These are phyloP conservation scores for Rapana venosa DNA, from an alignment of 2,888 invertebrate species.

Conservation along the genomic window DNA sequence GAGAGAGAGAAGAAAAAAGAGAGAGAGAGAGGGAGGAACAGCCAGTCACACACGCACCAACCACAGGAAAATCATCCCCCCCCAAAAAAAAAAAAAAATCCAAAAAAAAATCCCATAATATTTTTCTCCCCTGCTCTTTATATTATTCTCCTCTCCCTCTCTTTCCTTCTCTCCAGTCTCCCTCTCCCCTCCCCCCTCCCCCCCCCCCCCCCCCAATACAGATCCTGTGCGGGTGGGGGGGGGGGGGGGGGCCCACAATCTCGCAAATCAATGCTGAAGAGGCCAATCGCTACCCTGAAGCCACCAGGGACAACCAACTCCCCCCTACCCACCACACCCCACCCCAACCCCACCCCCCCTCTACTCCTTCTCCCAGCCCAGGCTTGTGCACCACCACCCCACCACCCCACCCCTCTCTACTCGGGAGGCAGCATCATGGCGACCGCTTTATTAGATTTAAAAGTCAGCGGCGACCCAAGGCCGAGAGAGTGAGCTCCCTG, in stretches of 20 bases:
- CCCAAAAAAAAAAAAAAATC: too few species aligned
- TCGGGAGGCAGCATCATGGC: not conserved
- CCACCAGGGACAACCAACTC: not conserved
- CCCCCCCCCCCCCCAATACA: not conserved
- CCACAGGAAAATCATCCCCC: too few species aligned
- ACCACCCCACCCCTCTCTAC: not conserved
- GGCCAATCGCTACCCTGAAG: conserved; percentile 26
- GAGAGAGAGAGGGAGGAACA: too few species aligned
- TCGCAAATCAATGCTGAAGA: conserved; percentile 38
- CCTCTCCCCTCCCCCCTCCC: not conserved
- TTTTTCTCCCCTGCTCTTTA: too few species aligned
- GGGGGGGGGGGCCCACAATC: not conserved
- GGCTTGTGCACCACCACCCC: too few species aligned
- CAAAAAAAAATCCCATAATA: too few species aligned
- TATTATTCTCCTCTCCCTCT: not conserved
- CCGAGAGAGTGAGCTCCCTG: conserved; percentile 33
- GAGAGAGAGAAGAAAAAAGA: too few species aligned
- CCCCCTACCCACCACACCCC: not conserved
- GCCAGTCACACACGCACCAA: too few species aligned
- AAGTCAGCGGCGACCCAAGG: conserved; percentile 34
- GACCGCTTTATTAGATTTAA: conserved; percentile 36
- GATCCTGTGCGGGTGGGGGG: not conserved
- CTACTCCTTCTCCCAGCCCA: too few species aligned
- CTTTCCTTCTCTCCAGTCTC: not conserved
- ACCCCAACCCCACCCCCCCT: too few species aligned